Evolutionary conservation across 2,888 invertebrate genomes (phyloP).

Genomic region (Flabesymbios commensalis): DNA sequence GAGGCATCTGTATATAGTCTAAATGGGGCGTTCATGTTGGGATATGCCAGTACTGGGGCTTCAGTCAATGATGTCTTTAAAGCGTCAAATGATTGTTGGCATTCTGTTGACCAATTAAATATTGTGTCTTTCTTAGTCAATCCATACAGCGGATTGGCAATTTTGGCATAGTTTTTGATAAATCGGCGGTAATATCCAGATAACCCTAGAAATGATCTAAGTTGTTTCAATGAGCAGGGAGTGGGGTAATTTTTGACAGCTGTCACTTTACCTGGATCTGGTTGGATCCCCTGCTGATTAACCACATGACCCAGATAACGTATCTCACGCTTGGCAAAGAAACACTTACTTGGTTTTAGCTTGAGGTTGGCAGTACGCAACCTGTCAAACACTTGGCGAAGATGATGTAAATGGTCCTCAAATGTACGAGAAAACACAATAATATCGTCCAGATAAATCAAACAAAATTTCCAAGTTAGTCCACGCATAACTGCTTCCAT

Average conservation of each 20-base stretch:
- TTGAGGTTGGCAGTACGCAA: neutral
- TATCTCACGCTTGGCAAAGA: neutral
- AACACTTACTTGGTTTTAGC: neutral
- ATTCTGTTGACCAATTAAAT: slow-evolving; percentile 1
- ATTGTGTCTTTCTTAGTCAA: neutral
- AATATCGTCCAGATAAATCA: slow-evolving; percentile 6
- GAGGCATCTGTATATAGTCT: slow-evolving; percentile 4
- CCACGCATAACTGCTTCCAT: neutral
- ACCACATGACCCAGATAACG: slow-evolving; percentile 4
- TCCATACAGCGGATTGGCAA: neutral
- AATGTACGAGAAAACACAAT: neutral
- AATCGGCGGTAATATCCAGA: neutral
- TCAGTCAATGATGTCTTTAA: neutral
- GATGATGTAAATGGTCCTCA: neutral
- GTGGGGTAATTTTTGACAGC: neutral
- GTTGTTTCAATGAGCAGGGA: neutral
- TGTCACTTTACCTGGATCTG: neutral
- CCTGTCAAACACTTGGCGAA: neutral
- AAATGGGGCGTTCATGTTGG: neutral
- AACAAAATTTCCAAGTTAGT: neutral
- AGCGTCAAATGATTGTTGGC: neutral
- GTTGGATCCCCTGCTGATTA: neutral
- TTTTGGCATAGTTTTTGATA: neutral
- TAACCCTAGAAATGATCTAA: slow-evolving; percentile 2
- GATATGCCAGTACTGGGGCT: slow-evolving; percentile 1